Percentiles rank a stretch among this genome's conserved stretches.
Evolutionary conservation across 2,888 invertebrate species (phyloP).

Genomic region (Gonocerus acuteangulatus): DNA sequence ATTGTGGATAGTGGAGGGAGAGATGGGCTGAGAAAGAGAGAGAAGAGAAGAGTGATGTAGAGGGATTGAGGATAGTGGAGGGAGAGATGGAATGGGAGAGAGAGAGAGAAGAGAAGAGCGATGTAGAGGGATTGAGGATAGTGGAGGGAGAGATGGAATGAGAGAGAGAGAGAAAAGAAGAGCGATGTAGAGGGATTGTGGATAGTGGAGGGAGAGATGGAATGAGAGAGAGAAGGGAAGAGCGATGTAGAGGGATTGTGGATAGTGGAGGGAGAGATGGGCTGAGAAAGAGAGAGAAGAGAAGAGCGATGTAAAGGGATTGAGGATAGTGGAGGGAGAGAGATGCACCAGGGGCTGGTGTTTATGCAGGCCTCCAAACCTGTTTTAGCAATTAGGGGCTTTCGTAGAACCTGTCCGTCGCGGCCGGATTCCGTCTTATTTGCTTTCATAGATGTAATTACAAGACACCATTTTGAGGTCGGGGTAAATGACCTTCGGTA

Average conservation of each 20-base stretch:
- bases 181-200: too few relatives aligned
- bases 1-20: too few relatives aligned
- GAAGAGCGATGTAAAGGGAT: neutral
- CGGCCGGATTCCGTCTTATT: constrained; percentile 22
- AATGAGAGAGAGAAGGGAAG: too few relatives aligned
- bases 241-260: too few relatives aligned
- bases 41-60: neutral
- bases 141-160: neutral
- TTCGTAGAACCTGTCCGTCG: constrained; percentile 22
- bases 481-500: constrained; percentile 13
- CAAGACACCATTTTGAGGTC: constrained; percentile 27
- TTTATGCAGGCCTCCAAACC: constrained; percentile 19
- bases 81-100: too few relatives aligned
- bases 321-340: neutral
- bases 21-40: too few relatives aligned
- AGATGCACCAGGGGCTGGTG: constrained; percentile 17
- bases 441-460: constrained; percentile 28
- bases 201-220: too few relatives aligned
- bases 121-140: neutral
- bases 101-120: too few relatives aligned
- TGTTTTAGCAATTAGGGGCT: constrained; percentile 24
- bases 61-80: neutral
- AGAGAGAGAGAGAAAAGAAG: too few relatives aligned
- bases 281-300: neutral
- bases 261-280: too few relatives aligned